Percentiles rank a stretch among this genome's conserved stretches.
Conservation (phyloP, 2,888 invertebrate species). For the Steromphala cineraria region DNA sequence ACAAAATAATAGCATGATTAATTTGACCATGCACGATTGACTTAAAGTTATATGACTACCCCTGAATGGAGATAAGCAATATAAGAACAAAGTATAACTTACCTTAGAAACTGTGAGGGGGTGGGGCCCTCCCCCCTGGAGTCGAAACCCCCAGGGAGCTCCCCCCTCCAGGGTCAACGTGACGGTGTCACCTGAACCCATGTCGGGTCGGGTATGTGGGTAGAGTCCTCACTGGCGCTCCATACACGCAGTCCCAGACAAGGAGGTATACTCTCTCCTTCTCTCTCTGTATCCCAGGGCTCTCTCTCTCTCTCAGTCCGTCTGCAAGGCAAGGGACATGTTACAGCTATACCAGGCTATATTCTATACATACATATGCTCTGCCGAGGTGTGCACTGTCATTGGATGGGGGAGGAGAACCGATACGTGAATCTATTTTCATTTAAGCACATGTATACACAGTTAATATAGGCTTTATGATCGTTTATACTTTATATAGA, state of each 20-base stretch:
- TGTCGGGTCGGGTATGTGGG: conserved; percentile 24
- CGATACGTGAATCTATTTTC: no score
- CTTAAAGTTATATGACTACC: no score
- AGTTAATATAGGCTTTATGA: no score
- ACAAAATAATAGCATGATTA: no score
- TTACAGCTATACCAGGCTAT: neutral
- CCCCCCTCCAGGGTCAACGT: conserved; percentile 68
- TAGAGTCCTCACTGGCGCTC: neutral
- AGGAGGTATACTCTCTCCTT: conserved; percentile 14
- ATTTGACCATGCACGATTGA: no score
- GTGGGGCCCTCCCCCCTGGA: conserved; percentile 69
- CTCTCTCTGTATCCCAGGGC: conserved; percentile 7
- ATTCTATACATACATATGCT: neutral
- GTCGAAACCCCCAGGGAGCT: conserved; percentile 74
- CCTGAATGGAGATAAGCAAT: no score
- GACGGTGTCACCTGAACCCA: conserved; percentile 61
- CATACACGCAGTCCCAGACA: conserved; percentile 17
- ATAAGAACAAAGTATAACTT: conserved; percentile 31
- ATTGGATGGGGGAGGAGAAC: no score
- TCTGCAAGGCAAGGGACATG: conserved; percentile 18
- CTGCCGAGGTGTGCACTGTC: neutral
- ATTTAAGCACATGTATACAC: no score
- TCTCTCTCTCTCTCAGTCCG: neutral
- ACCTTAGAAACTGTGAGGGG: conserved; percentile 74
- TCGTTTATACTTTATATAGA: no score